These are phyloP conservation scores for Lepidocolaptes lacrymiger DNA, from an alignment of 2,797 vertebrate species.

Conservation along the genomic window DNA sequence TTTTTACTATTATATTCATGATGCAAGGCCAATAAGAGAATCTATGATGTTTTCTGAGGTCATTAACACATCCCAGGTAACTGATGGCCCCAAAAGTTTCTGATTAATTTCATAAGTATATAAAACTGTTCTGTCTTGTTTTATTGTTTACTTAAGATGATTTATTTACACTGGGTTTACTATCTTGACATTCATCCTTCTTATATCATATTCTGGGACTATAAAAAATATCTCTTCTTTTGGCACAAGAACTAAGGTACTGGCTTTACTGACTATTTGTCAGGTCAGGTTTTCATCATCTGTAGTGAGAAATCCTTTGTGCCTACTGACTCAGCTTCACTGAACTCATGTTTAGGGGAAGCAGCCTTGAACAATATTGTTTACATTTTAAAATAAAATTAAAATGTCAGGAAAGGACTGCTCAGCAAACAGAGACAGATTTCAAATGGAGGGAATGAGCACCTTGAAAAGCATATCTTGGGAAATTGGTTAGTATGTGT, in stretches of 20 bases:
- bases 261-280: not conserved
- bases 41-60: not conserved
- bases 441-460: not conserved
- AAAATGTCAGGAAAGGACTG: not conserved
- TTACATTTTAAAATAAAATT: slow-evolving; percentile 7
- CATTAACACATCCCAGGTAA: not conserved
- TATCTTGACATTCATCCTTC: not conserved
- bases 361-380: not conserved
- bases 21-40: not conserved
- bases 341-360: not conserved
- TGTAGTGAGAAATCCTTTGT: not conserved
- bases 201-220: not conserved
- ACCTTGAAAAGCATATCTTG: not conserved
- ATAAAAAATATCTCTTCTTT: not conserved
- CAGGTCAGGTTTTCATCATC: not conserved
- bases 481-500: not conserved
- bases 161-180: not conserved
- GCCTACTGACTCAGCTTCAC: not conserved
- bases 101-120: not conserved
- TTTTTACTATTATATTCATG: not conserved
- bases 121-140: not conserved
- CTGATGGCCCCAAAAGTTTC: not conserved
- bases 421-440: not conserved
- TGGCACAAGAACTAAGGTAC: not conserved
- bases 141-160: slow-evolving; percentile 17